phyloP scores from a whole-genome alignment of 2,888 invertebrate species.

The Oasisia sp. region DNA sequence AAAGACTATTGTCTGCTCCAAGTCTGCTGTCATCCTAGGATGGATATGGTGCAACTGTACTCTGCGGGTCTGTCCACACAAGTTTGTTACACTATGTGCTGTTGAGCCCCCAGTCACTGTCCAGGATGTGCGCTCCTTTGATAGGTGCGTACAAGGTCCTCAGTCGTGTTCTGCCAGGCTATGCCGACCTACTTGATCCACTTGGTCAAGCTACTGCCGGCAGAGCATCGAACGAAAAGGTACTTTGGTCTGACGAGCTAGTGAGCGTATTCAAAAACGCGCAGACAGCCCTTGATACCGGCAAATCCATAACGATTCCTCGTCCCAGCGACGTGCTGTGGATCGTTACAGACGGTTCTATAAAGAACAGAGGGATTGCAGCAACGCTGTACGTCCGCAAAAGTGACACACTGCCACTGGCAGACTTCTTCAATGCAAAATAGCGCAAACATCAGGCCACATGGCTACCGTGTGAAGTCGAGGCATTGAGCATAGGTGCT shows the following conservation, averaged over 20 bases:
- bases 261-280: constrained; percentile 28
- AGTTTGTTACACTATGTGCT: constrained; percentile 9
- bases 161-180: constrained; percentile 32
- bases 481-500: constrained; percentile 28
- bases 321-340: constrained; percentile 34
- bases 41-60: constrained; percentile 40
- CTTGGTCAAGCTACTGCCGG: constrained; percentile 31
- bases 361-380: constrained; percentile 32
- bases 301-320: constrained; percentile 31
- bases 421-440: constrained; percentile 30
- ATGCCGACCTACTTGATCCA: constrained; percentile 30
- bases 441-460: constrained; percentile 22
- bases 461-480: constrained; percentile 30
- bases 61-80: constrained; percentile 35
- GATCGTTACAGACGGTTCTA: constrained; percentile 35
- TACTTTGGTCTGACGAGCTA: constrained; percentile 32
- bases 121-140: constrained; percentile 28
- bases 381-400: constrained; percentile 28
- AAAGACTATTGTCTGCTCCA: constrained; percentile 36
- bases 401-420: constrained; percentile 24
- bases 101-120: constrained; percentile 28
- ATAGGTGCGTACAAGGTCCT: constrained; percentile 33
- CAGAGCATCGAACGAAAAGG: constrained; percentile 31
- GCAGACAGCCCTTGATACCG: constrained; percentile 24
- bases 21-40: constrained; percentile 32